Evolutionary conservation across 1,140 invertebrate genomes (phyloP).

Genomic region (Lepidurus arcticus): DNA sequence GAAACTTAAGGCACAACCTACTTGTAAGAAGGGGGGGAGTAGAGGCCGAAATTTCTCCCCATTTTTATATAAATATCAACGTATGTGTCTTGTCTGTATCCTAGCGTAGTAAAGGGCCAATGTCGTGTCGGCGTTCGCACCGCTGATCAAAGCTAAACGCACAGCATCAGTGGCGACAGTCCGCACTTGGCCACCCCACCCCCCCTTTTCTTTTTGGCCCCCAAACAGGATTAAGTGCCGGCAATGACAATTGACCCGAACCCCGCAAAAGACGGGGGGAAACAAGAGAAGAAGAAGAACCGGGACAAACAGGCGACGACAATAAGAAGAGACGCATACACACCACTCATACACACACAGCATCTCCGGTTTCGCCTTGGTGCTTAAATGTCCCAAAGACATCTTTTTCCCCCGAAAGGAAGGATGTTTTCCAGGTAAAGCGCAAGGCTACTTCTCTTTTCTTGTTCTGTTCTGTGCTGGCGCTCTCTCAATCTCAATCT

Average conservation of each 20-base stretch:
- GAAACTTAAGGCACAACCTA: too few relatives aligned
- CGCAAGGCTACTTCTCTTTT: not conserved
- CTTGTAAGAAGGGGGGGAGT: not conserved
- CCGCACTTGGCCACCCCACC: not conserved
- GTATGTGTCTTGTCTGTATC: not conserved
- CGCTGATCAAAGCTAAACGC: constrained; percentile 21
- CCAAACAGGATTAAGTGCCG: constrained; percentile 20
- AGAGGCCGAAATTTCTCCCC: not conserved
- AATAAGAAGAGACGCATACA: not conserved
- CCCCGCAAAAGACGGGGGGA: not conserved
- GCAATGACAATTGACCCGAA: constrained; percentile 14
- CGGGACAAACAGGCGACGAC: too few relatives aligned
- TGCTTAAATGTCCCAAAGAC: not conserved
- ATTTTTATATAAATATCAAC: not conserved
- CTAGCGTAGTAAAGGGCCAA: not conserved
- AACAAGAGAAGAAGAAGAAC: too few relatives aligned
- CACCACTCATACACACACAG: not conserved
- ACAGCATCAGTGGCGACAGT: constrained; percentile 17
- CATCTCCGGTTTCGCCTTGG: not conserved
- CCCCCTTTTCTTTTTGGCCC: not conserved
- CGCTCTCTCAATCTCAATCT: not conserved
- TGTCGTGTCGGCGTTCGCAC: not conserved
- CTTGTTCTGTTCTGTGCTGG: not conserved
- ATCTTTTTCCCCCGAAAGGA: not conserved
- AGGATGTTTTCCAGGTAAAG: not conserved